A percentile compares a stretch with the other conserved stretches of the same genome.
Evolutionary conservation across 2,888 invertebrate genomes (phyloP).

Genomic region (Drosophila pseudotalamancana): DNA sequence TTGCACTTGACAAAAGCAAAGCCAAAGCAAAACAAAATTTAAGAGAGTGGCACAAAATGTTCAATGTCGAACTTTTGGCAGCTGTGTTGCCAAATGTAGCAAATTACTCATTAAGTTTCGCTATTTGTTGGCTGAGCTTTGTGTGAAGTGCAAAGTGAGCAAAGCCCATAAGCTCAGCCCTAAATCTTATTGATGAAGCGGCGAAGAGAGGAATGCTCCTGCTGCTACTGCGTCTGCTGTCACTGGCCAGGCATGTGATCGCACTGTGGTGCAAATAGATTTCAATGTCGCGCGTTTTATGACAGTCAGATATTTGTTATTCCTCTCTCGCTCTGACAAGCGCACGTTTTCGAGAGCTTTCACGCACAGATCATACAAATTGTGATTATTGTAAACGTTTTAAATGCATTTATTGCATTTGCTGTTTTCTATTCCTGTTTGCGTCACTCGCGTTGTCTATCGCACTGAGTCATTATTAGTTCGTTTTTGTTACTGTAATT

Average conservation of each 20-base stretch:
- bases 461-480: slow-evolving; percentile 8
- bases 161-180: slow-evolving; percentile 22
- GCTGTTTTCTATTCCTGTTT: slow-evolving; percentile 56
- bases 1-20: slow-evolving; percentile 32
- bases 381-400: slow-evolving; percentile 10
- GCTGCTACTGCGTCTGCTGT: slow-evolving; percentile 10
- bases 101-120: slow-evolving; percentile 18
- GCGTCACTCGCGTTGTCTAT: slow-evolving; percentile 22
- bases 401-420: slow-evolving; percentile 32
- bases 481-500: slow-evolving; percentile 37
- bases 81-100: slow-evolving; percentile 6
- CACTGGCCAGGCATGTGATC: slow-evolving; percentile 48
- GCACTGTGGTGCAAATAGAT: slow-evolving; percentile 56
- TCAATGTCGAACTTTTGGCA: slow-evolving; percentile 27
- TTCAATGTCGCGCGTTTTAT: slow-evolving; percentile 53
- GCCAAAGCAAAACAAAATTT: slow-evolving; percentile 31
- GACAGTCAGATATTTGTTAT: slow-evolving; percentile 31
- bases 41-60: slow-evolving; percentile 13
- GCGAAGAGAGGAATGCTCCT: not conserved
- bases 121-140: slow-evolving; percentile 10
- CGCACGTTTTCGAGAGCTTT: slow-evolving; percentile 39
- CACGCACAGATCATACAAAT: slow-evolving; percentile 34
- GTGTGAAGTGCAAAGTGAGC: slow-evolving; percentile 6
- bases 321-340: not conserved
- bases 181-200: slow-evolving; percentile 1